Evolutionary conservation across 2,888 invertebrate genomes (phyloP).

Genomic region (Pseudococcus longispinus): DNA sequence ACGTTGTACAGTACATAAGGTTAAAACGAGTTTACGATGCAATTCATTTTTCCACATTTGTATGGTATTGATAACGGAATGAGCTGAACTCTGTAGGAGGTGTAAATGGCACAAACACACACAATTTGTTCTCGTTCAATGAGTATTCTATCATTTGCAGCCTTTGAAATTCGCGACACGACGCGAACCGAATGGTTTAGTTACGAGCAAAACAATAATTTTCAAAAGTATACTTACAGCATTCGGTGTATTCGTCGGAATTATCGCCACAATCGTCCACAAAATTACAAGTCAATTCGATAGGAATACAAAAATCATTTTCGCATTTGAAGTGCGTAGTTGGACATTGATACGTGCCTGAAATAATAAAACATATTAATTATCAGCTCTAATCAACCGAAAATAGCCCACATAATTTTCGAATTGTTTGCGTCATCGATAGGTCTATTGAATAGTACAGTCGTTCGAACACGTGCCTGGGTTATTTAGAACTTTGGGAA

Average conservation of each 20-base stretch:
- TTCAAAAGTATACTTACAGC: constrained; percentile 59
- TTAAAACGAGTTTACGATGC: not conserved
- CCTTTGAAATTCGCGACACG: not conserved
- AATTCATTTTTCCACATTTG: not conserved
- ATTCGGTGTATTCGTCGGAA: constrained; percentile 60
- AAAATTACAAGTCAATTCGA: constrained; percentile 60
- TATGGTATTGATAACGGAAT: not conserved
- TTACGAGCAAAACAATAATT: not conserved
- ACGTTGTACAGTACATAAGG: not conserved
- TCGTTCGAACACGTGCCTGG: not conserved
- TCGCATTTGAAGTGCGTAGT: constrained; percentile 65
- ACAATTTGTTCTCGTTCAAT: not conserved
- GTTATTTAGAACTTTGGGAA: not conserved
- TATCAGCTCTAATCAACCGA: constrained; percentile 22
- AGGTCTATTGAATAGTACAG: not conserved
- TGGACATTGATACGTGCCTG: constrained; percentile 64
- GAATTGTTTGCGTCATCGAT: not conserved
- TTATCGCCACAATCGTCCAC: constrained; percentile 61
- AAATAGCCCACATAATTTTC: not conserved
- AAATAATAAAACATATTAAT: constrained; percentile 54
- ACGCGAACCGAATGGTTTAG: not conserved
- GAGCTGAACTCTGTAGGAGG: not conserved
- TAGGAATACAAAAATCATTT: constrained; percentile 65
- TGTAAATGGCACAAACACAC: not conserved
- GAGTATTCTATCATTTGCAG: not conserved